Conservation (phyloP, 2,888 invertebrate species). For the Stenichneumon culpator region DNA sequence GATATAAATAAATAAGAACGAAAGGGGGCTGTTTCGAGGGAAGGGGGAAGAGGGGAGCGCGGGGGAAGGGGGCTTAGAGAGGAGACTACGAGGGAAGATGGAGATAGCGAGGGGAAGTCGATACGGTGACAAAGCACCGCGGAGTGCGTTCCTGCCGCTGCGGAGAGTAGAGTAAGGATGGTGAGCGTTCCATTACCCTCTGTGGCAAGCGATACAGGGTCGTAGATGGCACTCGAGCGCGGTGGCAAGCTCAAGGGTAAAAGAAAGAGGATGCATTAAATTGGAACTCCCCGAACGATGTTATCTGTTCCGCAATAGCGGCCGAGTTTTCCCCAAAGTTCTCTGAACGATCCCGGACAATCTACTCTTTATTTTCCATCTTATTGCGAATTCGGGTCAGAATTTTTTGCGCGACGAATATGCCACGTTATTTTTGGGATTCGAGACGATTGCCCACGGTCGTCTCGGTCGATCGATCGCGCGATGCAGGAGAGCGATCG, state of each 20-base stretch:
- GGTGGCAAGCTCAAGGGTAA: slow-evolving; percentile 36
- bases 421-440: slow-evolving; percentile 50
- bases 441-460: not conserved
- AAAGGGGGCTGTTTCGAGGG: not conserved
- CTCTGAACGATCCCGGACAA: slow-evolving; percentile 40
- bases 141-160: slow-evolving; percentile 55
- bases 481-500: slow-evolving; percentile 48
- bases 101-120: slow-evolving; percentile 19
- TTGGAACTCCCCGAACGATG: slow-evolving; percentile 64
- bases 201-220: slow-evolving; percentile 43
- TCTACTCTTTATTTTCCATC: slow-evolving; percentile 41
- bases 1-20: slow-evolving; percentile 25
- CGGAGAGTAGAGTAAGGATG: slow-evolving; percentile 52
- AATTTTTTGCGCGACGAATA: slow-evolving; percentile 10
- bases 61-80: not conserved
- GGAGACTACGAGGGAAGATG: slow-evolving; percentile 20
- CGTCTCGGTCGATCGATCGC: slow-evolving; percentile 48
- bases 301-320: slow-evolving; percentile 55
- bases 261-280: slow-evolving; percentile 65
- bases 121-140: slow-evolving; percentile 56
- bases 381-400: slow-evolving; percentile 43
- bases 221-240: slow-evolving; percentile 49
- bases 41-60: too few species aligned
- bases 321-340: slow-evolving; percentile 26
- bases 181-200: slow-evolving; percentile 31